Percentiles rank a stretch among this genome's conserved stretches.
Evolutionary conservation across 2,888 invertebrate species (phyloP).

Genomic region (Ophion ellenae): DNA sequence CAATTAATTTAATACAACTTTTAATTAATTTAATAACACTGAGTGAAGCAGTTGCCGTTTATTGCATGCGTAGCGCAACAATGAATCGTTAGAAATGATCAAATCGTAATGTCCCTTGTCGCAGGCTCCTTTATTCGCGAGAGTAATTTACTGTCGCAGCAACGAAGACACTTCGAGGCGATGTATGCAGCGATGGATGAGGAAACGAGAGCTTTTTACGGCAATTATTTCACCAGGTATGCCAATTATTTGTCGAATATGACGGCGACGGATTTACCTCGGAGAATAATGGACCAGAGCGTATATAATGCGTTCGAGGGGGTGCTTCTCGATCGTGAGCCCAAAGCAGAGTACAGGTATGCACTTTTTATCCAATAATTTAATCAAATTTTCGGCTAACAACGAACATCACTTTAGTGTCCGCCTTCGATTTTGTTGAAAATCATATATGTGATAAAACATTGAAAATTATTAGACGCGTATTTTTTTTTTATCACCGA

Average conservation of each 20-base stretch:
- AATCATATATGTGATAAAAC: no score
- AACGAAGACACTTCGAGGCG: conserved; percentile 86
- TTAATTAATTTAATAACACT: no score
- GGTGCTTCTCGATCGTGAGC: conserved; percentile 86
- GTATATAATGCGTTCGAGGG: conserved; percentile 87
- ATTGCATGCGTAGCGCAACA: not conserved
- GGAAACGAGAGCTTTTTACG: conserved; percentile 88
- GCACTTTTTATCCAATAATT: conserved; percentile 70
- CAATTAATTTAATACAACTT: no score
- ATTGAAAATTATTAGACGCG: no score
- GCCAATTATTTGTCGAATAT: conserved; percentile 86
- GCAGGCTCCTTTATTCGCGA: conserved; percentile 89
- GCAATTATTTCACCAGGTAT: conserved; percentile 87
- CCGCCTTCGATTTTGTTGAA: no score
- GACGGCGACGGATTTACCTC: conserved; percentile 80
- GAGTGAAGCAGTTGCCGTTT: no score
- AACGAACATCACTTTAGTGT: no score
- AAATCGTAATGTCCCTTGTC: not conserved
- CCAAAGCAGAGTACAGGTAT: conserved; percentile 87
- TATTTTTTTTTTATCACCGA: no score
- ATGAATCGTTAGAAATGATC: not conserved
- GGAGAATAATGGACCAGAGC: conserved; percentile 85
- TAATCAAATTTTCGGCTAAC: no score
- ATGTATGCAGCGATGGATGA: conserved; percentile 88
- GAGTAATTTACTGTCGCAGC: conserved; percentile 89